A percentile compares a stretch with the other conserved stretches of the same genome.
Evolutionary conservation across 2,113 vertebrate species (phyloP).

Genomic region (Corythaixoides concolor): DNA sequence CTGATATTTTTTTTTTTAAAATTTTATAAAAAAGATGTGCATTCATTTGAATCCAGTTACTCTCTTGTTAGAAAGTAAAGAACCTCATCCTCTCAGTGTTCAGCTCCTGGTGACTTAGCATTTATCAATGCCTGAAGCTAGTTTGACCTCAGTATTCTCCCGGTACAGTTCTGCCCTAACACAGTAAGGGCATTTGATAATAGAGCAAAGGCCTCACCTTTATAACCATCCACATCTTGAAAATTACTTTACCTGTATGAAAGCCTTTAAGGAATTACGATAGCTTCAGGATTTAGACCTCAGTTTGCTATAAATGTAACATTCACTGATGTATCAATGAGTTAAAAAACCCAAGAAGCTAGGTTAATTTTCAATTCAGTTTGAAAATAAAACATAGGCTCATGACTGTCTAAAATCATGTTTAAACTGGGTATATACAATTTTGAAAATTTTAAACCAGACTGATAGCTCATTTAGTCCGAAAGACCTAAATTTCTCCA

Average conservation of each 20-base stretch:
- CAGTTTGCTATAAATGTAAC: not conserved
- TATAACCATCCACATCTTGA: not conserved
- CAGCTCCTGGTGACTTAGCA: slow-evolving; percentile 45
- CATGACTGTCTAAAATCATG: not conserved
- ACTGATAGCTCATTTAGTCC: not conserved
- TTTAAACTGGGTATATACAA: not conserved
- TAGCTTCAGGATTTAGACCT: not conserved
- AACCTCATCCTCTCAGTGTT: not conserved
- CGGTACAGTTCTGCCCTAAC: not conserved
- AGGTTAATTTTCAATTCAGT: not conserved
- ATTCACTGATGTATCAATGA: accelerated
- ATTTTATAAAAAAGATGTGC: not conserved
- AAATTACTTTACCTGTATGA: not conserved
- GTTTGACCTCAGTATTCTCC: slow-evolving; percentile 8
- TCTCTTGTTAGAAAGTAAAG: slow-evolving; percentile 17
- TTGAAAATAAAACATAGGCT: not conserved
- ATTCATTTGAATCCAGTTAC: slow-evolving; percentile 40
- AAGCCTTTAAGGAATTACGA: not conserved
- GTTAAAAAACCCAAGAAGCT: not conserved
- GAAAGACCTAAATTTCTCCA: not conserved
- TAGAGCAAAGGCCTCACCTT: not conserved
- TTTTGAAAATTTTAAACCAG: not conserved
- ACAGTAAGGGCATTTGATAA: not conserved
- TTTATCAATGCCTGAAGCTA: slow-evolving; percentile 42
- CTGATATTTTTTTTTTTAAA: not conserved